phyloP scores from a whole-genome alignment of 2,888 invertebrate genomes.

The Acleris holmiana region DNA sequence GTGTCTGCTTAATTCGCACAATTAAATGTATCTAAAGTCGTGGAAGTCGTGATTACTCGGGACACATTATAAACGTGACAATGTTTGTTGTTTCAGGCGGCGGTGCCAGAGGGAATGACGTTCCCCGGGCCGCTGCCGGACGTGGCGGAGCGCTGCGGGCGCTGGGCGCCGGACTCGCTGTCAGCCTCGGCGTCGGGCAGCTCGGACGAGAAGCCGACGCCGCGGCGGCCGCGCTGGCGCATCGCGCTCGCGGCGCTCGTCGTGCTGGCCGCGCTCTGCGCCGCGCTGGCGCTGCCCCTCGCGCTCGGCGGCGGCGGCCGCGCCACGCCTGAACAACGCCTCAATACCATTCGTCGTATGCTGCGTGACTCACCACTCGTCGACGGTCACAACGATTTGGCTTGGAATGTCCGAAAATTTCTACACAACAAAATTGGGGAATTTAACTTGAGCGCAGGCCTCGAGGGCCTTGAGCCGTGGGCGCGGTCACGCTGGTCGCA shows the following conservation, averaged over 20 bases:
- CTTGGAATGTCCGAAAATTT: conserved; percentile 95
- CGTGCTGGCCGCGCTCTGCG: conserved; percentile 84
- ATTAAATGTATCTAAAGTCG: conserved; percentile 15
- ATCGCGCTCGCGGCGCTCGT: conserved; percentile 85
- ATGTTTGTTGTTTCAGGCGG: conserved; percentile 65
- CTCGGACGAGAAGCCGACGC: conserved; percentile 78
- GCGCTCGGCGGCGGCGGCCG: conserved; percentile 77
- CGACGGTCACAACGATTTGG: conserved; percentile 94
- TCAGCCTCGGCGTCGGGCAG: conserved; percentile 80
- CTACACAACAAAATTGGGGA: conserved; percentile 91
- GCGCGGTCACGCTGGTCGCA: conserved; percentile 95
- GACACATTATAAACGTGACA: conserved; percentile 3
- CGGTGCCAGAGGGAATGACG: conserved; percentile 80
- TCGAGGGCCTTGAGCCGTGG: conserved; percentile 91
- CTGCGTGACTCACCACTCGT: conserved; percentile 88
- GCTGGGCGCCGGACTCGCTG: conserved; percentile 79
- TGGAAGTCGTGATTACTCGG: conserved; percentile 14
- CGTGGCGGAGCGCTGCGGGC: conserved; percentile 80
- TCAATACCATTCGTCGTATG: conserved; percentile 86
- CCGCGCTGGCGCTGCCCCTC: conserved; percentile 85
- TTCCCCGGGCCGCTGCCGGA: conserved; percentile 81
- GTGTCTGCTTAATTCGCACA: conserved; percentile 25
- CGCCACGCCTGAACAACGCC: conserved; percentile 85
- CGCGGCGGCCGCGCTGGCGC: conserved; percentile 82
- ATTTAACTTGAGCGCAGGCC: conserved; percentile 87